Evolutionary conservation across 2,888 invertebrate genomes (phyloP).

Genomic region (Eugnorisma glareosa): DNA sequence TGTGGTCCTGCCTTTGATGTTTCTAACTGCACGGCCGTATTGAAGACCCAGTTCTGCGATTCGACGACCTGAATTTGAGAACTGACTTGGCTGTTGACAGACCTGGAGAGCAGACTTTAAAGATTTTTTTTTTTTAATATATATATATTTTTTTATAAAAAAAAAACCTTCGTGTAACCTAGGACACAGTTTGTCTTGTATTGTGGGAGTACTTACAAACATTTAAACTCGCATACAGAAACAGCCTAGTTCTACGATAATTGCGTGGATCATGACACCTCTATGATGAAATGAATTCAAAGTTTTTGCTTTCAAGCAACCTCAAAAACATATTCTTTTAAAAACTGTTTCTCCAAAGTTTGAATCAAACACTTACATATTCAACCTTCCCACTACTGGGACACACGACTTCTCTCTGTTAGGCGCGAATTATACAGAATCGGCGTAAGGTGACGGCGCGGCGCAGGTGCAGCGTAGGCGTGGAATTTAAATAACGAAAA

Average conservation of each 20-base stretch:
- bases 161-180: no score
- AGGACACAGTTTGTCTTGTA: no score
- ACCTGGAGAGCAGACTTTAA: background rate
- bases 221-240: no score
- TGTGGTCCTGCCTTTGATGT: slow-evolving; percentile 61
- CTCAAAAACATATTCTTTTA: background rate
- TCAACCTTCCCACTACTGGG: background rate
- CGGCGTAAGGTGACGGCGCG: no score
- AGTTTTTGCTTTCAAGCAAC: background rate
- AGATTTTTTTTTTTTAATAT: no score
- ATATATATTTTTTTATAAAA: no score
- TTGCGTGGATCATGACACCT: background rate
- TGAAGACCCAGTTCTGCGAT: slow-evolving; percentile 14
- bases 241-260: background rate
- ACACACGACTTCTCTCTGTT: background rate
- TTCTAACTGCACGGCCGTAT: slow-evolving; percentile 11
- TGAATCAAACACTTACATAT: background rate
- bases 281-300: background rate
- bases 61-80: slow-evolving; percentile 16
- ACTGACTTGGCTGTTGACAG: background rate
- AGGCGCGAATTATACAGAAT: no score
- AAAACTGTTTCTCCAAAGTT: background rate
- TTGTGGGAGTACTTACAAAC: no score
- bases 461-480: no score
- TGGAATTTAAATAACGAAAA: no score